Base-by-base conservation (phyloP, 2,888 invertebrate genomes). In the Ischnura elegans region DNA sequence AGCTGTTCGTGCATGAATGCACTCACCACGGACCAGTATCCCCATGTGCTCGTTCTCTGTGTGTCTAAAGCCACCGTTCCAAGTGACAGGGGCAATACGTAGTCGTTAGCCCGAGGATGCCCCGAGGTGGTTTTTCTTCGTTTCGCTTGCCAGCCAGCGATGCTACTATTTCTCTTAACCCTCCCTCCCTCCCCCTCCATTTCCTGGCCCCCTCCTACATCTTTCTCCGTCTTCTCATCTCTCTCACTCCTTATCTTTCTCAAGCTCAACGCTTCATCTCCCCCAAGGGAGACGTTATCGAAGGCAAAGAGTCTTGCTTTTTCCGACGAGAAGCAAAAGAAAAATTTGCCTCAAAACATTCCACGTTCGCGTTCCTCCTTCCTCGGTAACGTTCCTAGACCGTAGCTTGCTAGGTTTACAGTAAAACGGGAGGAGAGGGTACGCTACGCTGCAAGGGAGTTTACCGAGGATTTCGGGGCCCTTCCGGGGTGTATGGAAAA, bases 121-220 rank as follows among this genome's bases (percentile, higher is more conserved):
- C 87, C 87, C 25, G 42, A 87, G 87, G 87, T 55, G 87, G 55
- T 87, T 87, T 87, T 87, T 87, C 87, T 87, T 87, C 87, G 55
- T 87, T 86, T 46, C 46, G 45, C 46, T 87, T 61, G 87, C 87
- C 51, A 51, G 51, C 87, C 19, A 51, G 51, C 42, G 21, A 0
- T 43, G 87, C 51, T 43, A 55, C 51, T 61, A 42, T 42, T 55
- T 87, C 87, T 76, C 76, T 76, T 36, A 8, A 3, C 55, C 42
- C 55, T 87, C 42, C 21, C 19, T 51, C 36, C 46, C 21, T 55
- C 36, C 21, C 87, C 46, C 19, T 29, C 51, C 21, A 13, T 42
- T 42, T 42, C 36, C 36, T 47, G 36, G 0, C 51, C 16, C 4
- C 36, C 13, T 51, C 1, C 51, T 87, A 25, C 36, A n/a, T 51